Conservation (phyloP, 2,113 vertebrate genomes). For the Ariopsis seemanni region DNA sequence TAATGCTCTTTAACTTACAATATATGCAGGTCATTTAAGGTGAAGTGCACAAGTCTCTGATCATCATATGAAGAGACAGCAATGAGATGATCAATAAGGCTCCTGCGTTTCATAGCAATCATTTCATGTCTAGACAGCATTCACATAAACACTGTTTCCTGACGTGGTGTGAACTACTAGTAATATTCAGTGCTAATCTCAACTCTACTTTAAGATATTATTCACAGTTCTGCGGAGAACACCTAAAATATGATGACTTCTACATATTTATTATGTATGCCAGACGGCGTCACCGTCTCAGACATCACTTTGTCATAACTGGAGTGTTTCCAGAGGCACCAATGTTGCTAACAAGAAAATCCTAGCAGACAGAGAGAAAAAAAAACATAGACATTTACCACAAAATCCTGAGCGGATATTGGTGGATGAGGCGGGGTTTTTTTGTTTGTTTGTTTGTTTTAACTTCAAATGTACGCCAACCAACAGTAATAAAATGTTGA, state of each 20-base stretch:
- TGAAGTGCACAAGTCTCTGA: background rate
- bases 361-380: background rate
- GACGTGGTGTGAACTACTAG: background rate
- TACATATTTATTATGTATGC: background rate
- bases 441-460: background rate
- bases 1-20: background rate
- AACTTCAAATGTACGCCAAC: background rate
- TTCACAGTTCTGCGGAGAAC: background rate
- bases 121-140: background rate
- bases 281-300: background rate
- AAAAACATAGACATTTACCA: background rate
- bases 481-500: background rate
- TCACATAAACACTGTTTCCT: background rate
- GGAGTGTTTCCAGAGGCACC: background rate
- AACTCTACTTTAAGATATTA: background rate
- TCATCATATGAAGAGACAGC: background rate
- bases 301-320: background rate
- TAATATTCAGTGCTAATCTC: background rate
- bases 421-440: background rate
- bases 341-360: background rate
- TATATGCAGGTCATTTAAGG: background rate
- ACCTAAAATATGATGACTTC: constrained; percentile 1
- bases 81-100: background rate
- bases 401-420: background rate
- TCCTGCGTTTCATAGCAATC: background rate